phyloP scores from a whole-genome alignment of 2,113 vertebrate genomes.

The Thymallus thymallus region DNA sequence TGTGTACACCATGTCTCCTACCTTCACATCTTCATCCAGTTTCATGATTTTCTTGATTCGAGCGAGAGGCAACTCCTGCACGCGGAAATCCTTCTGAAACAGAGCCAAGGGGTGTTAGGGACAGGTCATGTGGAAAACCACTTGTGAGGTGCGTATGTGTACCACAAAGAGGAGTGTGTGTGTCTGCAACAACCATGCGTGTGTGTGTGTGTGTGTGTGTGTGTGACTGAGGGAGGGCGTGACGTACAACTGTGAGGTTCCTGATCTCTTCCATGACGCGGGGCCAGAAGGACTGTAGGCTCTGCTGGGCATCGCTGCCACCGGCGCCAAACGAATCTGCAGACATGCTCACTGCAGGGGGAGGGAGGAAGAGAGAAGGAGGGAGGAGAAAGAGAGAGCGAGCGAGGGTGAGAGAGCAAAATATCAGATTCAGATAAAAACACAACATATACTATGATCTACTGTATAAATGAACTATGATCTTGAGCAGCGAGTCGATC shows the following conservation, averaged over 20 bases:
- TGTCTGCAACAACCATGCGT: background rate
- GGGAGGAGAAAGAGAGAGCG: slow-evolving; percentile 15
- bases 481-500: background rate
- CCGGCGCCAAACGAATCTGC: slow-evolving; percentile 86
- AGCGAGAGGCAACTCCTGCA: slow-evolving; percentile 95
- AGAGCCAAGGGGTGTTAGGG: slow-evolving; percentile 28
- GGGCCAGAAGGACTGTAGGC: slow-evolving; percentile 97
- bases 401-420: background rate
- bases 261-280: slow-evolving; percentile 98
- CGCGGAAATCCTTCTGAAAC: slow-evolving; percentile 96
- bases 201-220: slow-evolving; percentile 1
- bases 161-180: background rate
- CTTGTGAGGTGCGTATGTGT: background rate
- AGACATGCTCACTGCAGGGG: slow-evolving; percentile 82
- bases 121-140: background rate
- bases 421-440: background rate
- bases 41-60: slow-evolving; percentile 99
- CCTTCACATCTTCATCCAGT: slow-evolving; percentile 98
- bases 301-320: slow-evolving; percentile 93
- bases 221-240: background rate
- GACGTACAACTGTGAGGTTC: slow-evolving; percentile 90
- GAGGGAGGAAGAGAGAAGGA: background rate
- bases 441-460: background rate
- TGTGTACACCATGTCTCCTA: slow-evolving; percentile 55
- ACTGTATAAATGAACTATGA: too few relatives aligned